Conservation (phyloP, 1,140 invertebrate genomes). For the Ptiloglossa arizonensis region DNA sequence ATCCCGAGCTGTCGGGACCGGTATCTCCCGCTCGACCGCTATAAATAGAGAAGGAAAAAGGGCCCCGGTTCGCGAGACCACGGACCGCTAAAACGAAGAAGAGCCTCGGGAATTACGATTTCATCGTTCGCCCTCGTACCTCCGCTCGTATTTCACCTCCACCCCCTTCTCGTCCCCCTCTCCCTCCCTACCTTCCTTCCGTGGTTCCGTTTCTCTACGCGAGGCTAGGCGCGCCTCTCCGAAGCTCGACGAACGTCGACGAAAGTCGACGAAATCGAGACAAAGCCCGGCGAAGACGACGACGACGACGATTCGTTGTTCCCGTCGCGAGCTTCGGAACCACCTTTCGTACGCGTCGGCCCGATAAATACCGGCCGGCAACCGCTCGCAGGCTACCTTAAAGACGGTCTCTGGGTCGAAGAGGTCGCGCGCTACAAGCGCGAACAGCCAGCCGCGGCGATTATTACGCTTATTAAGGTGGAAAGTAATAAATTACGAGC, state of each 20-base stretch:
- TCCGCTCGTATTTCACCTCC: not conserved
- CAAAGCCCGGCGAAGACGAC: not conserved
- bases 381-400: conserved; percentile 74
- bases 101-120: conserved; percentile 43
- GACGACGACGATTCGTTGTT: too few species aligned
- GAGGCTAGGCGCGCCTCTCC: too few species aligned
- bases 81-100: not conserved
- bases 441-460: conserved; percentile 52
- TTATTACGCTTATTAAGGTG: conserved; percentile 80
- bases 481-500: conserved; percentile 81
- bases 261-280: too few species aligned
- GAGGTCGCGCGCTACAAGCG: conserved; percentile 66
- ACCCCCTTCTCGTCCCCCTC: not conserved
- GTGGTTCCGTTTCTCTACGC: not conserved
- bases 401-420: conserved; percentile 80
- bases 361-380: conserved; percentile 78
- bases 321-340: too few species aligned
- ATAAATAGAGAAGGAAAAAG: conserved; percentile 40
- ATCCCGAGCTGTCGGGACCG: conserved; percentile 2
- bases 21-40: not conserved
- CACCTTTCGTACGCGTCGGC: not conserved
- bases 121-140: conserved; percentile 10
- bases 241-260: too few species aligned
- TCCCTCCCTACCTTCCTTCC: not conserved
- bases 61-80: not conserved